Evolutionary conservation across 2,888 invertebrate genomes (phyloP).

Genomic region (Ormyrus labotus): DNA sequence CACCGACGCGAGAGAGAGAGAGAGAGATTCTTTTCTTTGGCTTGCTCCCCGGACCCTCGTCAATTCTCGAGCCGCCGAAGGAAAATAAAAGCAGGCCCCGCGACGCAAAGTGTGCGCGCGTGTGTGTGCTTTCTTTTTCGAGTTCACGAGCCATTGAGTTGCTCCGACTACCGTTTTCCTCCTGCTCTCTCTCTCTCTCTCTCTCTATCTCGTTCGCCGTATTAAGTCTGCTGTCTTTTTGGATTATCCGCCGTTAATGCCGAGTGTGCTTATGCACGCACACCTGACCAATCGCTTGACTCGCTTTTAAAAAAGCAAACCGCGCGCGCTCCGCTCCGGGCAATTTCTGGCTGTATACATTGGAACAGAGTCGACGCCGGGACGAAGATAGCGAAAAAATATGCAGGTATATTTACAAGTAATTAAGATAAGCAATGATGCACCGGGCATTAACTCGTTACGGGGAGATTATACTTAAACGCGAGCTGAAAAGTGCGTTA

Average conservation of each 20-base stretch:
- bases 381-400: background rate
- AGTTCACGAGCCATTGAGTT: background rate
- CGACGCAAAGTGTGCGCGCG: too few species aligned
- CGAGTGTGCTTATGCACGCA: background rate
- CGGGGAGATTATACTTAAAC: background rate
- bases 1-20: too few species aligned
- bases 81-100: background rate
- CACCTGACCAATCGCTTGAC: background rate
- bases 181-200: conserved; percentile 2
- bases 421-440: conserved; percentile 3
- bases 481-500: background rate
- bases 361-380: background rate
- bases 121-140: background rate
- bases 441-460: background rate
- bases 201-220: too few species aligned
- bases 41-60: conserved; percentile 22
- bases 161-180: conserved; percentile 29
- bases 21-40: background rate
- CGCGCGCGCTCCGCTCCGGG: background rate
- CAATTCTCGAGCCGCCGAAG: conserved; percentile 17
- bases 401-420: conserved; percentile 15
- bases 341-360: background rate
- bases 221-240: conserved; percentile 22
- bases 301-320: conserved; percentile 4
- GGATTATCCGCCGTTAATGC: conserved; percentile 23